Base-by-base conservation (phyloP, 1,140 invertebrate genomes). In the Heterodera schachtii region DNA sequence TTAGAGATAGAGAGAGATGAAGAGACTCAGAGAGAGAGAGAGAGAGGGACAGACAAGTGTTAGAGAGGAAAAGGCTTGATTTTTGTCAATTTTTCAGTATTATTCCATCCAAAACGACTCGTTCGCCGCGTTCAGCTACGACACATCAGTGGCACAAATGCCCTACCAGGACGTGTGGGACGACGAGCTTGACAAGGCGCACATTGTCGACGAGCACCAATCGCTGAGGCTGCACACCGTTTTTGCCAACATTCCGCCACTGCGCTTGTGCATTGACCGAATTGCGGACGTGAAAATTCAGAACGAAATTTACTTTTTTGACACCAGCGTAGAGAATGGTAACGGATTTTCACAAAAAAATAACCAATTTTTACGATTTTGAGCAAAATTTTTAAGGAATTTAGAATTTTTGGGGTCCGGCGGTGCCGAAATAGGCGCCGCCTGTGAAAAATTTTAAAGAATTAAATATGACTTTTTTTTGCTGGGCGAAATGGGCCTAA, bases 121-220 rank as follows among this genome's bases (percentile, higher is more conserved):
- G 0, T 94, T 98, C 86, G 96, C 95, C 6, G 93, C 95, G 2
- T 97, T 97, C 88, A 94, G 94, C 13, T 96, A 97, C 90, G 92
- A 93, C 19, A 91, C 92, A 8, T 60, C 70, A 3, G 60, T 41
- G 11, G 52, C 80, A 19, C 71, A 57, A 46, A 49, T 49, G 41
- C 76, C 60, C 52, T 74, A 83, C 67, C 78, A 81, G 11, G 49
- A 78, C n/a, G 92, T 94, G 86, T 94, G 95, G 90, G 89, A 92
- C 93, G 4, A 91, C 93, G 31, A 92, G 95, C 64, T 87, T 91
- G 16, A 91, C 46, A 52, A 73, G 96, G 52, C 96, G 95, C 87
- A 91, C 94, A n/a, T 93, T 93, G 78, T 92, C 31, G 77, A 78
- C 47, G 21, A 31, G 47, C 64, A 21, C 44, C 46, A 69, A 94